Evolutionary conservation across 2,113 vertebrate species (phyloP), one percentile per base, ranked within the genome.

Genomic region (Proteles cristata): DNA sequence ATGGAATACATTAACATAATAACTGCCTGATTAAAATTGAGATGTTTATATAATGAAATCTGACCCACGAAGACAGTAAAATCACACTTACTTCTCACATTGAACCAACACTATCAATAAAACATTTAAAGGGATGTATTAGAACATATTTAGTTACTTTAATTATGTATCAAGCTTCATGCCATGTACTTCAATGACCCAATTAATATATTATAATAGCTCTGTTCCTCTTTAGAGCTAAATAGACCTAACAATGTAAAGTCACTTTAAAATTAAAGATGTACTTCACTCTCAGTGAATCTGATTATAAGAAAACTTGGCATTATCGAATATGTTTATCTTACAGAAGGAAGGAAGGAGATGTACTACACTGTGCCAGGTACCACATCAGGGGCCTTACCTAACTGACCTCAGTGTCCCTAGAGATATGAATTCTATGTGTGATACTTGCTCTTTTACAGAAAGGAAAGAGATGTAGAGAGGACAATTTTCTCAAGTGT

Each of bases 1-100:
- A 94, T 97, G 73, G 85, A 97, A 93, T 96, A 89, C 55, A 96
- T 96, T 98, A 97, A 35, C 97, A 94, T 96, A 94, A 95, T 96
- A 97, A 93, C 66, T 74, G 45, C 33, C 81, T 94, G 96, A 97
- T 97, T 98, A 97, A 97, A 97, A 97, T 65, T 69, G 48, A 96
- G 68, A 97, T 69, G 45, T 97, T 97, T 97, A 83, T 90, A 31
- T 94, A 91, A 97, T 96, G 82, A 95, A 97, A 96, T 95, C 26
- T 94, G 93, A 94, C 93, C 96, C 87, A 93, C 7, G 53, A 96
- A 97, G 53, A 76, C 19, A 84, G 81, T 33, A 94, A 97, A 83
- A 89, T 88, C 77, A 82, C 16, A 76, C 55, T 74, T 69, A 77
- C 33, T 94, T 95, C 11, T n/a, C 11, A 10, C 43, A 65, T 58